Evolutionary conservation across 2,113 vertebrate species (phyloP).

Genomic region (Danionella cerebrum): DNA sequence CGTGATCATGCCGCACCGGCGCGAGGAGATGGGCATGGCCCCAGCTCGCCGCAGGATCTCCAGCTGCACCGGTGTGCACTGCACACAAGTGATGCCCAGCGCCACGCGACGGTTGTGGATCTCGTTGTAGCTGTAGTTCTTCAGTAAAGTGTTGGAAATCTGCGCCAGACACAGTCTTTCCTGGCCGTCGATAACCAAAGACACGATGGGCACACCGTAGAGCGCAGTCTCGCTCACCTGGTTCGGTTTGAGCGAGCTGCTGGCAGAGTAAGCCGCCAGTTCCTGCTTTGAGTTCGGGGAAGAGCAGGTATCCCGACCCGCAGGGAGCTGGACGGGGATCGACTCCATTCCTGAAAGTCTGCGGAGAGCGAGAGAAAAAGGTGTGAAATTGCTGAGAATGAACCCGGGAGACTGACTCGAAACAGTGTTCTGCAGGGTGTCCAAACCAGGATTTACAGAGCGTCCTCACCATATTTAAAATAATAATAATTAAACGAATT

Average conservation of each 20-base stretch:
- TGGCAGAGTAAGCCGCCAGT: constrained; percentile 72
- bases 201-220: constrained; percentile 91
- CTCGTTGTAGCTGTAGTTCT: constrained; percentile 91
- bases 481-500: no score
- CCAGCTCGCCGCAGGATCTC: constrained; percentile 84
- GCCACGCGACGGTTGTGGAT: constrained; percentile 87
- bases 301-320: constrained; percentile 79
- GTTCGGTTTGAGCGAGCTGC: constrained; percentile 84
- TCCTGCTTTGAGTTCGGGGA: constrained; percentile 82
- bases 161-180: constrained; percentile 87
- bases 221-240: constrained; percentile 89
- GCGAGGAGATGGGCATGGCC: constrained; percentile 85
- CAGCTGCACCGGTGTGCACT: constrained; percentile 87
- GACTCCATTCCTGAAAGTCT: constrained; percentile 84
- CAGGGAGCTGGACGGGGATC: constrained; percentile 79
- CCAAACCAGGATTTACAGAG: no score
- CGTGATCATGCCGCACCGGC: constrained; percentile 89
- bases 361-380: constrained; percentile 8
- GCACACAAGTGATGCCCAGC: constrained; percentile 85
- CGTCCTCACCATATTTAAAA: no score
- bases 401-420: no score
- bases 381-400: no score
- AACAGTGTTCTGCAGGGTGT: no score
- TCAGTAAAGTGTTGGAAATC: constrained; percentile 85
- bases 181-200: constrained; percentile 86